Percentiles rank a stretch among this genome's conserved stretches.
phyloP scores from a whole-genome alignment of 2,113 vertebrate species.

The Larimichthys crocea region DNA sequence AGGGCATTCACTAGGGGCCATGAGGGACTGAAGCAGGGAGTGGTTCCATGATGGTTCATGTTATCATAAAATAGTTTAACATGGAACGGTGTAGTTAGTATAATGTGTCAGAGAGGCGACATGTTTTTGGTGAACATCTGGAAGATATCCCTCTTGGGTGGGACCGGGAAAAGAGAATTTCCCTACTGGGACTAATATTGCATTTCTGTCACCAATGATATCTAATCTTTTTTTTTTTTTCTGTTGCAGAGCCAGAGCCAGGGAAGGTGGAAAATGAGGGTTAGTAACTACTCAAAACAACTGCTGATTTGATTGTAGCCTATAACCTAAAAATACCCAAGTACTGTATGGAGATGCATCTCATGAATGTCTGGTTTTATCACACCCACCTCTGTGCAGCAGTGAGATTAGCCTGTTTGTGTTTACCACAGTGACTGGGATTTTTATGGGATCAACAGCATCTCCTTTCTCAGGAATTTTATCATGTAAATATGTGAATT shows the following conservation, averaged over 20 bases:
- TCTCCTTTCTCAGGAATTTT: background rate
- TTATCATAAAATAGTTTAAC: slow-evolving; percentile 5
- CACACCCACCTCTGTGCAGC: background rate
- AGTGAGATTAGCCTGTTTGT: background rate
- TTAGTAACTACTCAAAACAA: slow-evolving; percentile 30
- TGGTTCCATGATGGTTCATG: background rate
- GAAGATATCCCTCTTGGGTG: slow-evolving; percentile 40
- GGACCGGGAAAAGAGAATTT: slow-evolving; percentile 12
- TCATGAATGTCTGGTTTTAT: slow-evolving; percentile 3
- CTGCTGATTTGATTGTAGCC: background rate
- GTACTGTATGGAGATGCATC: background rate
- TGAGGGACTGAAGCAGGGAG: background rate
- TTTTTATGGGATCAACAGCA: background rate
- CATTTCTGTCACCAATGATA: slow-evolving; percentile 27
- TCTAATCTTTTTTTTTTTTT: slow-evolving; percentile 14
- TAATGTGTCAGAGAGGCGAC: slow-evolving; percentile 8
- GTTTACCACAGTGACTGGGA: background rate
- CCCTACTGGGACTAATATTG: slow-evolving; percentile 1
- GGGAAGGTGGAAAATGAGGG: background rate
- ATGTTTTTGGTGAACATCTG: slow-evolving; percentile 30
- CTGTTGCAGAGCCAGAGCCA: background rate
- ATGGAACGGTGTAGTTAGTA: background rate
- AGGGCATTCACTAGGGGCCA: slow-evolving; percentile 20
- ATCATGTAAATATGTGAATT: background rate
- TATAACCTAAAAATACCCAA: background rate